These are phyloP conservation scores for mouse (Mus musculus) DNA, from an alignment of 2,113 vertebrate genomes.

Conservation along the genomic window GRCm39 chr3:128100501-128101000, in stretches of 20 bases:
- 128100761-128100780: slow-evolving; percentile 1
- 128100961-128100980: background rate
- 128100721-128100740: background rate
- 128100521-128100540: background rate
- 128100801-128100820: background rate
- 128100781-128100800: background rate
- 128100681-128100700: background rate
- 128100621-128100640: slow-evolving; percentile 28
- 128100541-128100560: background rate
- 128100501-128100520: background rate
- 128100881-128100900: background rate
- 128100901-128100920: slow-evolving; percentile 15
- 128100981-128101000: slow-evolving; percentile 20
- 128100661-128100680: slow-evolving; percentile 13
- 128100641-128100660: background rate
- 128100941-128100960: background rate
- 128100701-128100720: background rate
- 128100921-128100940: slow-evolving; percentile 16
- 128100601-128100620: slow-evolving; percentile 16
- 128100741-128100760: background rate
- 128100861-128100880: background rate
- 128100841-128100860: background rate
- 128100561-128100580: slow-evolving; percentile 24
- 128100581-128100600: background rate
- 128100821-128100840: slow-evolving; percentile 16